Evolutionary conservation across 2,113 vertebrate genomes (phyloP).

Genomic region (Psammodynastes pulverulentus): DNA sequence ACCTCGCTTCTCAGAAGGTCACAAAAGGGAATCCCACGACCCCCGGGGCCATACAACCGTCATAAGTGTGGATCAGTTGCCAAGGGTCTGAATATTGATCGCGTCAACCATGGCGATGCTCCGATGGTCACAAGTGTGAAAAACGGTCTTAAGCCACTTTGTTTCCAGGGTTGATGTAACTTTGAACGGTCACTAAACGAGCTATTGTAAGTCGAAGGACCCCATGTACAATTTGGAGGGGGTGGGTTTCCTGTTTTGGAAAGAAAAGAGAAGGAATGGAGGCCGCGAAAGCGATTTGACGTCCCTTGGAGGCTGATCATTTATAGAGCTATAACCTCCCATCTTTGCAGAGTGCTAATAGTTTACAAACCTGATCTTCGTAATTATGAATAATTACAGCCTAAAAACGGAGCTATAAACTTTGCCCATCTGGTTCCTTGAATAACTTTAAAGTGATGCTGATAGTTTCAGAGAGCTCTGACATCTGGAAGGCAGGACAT

Average conservation of each 20-base stretch:
- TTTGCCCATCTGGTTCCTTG: conserved; percentile 39
- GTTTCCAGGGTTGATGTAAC: too few relatives aligned
- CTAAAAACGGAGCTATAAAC: conserved; percentile 15
- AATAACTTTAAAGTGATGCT: conserved; percentile 30
- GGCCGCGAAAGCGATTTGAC: conserved; percentile 19
- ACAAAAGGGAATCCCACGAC: too few relatives aligned
- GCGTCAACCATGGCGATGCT: too few relatives aligned
- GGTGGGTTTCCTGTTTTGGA: conserved; percentile 38
- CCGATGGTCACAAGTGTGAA: too few relatives aligned
- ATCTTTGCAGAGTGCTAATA: conserved; percentile 23
- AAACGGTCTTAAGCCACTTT: too few relatives aligned
- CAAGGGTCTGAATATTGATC: too few relatives aligned
- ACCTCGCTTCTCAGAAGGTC: too few relatives aligned
- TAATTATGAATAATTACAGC: conserved; percentile 39
- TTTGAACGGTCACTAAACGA: too few relatives aligned
- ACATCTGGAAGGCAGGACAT: conserved; percentile 37
- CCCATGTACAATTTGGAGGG: too few relatives aligned
- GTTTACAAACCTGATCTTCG: conserved; percentile 22
- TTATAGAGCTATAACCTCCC: conserved; percentile 38
- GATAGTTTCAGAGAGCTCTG: conserved; percentile 35
- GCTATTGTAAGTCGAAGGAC: too few relatives aligned
- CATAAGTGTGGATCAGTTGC: too few relatives aligned
- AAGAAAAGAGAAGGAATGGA: conserved; percentile 2
- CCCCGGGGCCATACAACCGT: too few relatives aligned
- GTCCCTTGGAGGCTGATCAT: neutral